phyloP scores from a whole-genome alignment of 2,113 vertebrate genomes.

The Tupaia chinensis region DNA sequence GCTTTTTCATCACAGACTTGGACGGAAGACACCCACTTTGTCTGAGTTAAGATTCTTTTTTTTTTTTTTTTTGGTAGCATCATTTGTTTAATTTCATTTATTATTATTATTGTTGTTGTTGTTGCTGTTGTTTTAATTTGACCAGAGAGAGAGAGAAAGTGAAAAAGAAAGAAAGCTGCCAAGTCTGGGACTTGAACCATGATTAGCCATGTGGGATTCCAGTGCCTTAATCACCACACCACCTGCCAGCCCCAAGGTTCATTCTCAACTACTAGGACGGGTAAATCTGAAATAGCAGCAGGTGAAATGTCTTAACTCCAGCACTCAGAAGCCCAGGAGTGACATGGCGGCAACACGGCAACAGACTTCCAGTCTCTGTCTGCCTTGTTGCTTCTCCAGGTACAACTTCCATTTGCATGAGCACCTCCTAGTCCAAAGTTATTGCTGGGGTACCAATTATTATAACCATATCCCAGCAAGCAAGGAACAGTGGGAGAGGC shows the following conservation, averaged over 20 bases:
- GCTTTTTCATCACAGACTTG: too few relatives aligned
- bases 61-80: too few relatives aligned
- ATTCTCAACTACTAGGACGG: neutral
- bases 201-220: too few relatives aligned
- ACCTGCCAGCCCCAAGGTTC: neutral
- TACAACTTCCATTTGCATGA: neutral
- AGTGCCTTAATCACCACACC: too few relatives aligned
- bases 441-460: neutral
- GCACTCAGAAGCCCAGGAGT: neutral
- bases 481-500: neutral
- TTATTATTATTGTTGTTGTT: too few relatives aligned
- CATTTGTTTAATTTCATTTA: too few relatives aligned
- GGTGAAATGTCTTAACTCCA: neutral
- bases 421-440: neutral
- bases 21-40: neutral
- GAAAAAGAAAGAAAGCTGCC: too few relatives aligned
- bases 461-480: neutral
- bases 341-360: rapidly evolving
- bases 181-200: too few relatives aligned
- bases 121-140: too few relatives aligned
- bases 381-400: neutral
- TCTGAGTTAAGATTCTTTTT: neutral
- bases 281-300: neutral
- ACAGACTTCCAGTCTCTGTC: neutral
- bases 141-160: too few relatives aligned